Conservation (phyloP, 1,140 invertebrate genomes). For the Rhyacophila brunnea region DNA sequence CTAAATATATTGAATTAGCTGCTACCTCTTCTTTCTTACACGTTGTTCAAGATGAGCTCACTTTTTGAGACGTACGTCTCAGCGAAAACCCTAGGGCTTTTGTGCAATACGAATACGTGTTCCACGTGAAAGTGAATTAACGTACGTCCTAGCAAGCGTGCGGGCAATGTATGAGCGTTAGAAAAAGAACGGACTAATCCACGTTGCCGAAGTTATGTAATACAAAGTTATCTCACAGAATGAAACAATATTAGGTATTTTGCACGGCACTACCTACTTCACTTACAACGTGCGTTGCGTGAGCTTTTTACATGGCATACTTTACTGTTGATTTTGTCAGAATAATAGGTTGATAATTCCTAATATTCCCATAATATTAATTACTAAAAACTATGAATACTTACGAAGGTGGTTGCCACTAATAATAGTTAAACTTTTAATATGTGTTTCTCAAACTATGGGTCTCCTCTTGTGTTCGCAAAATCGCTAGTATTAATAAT, state of each 20-base stretch:
- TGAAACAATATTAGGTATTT: slow-evolving; percentile 15
- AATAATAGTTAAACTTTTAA: too few species aligned
- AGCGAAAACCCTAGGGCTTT: slow-evolving; percentile 21
- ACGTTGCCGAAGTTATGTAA: slow-evolving; percentile 20
- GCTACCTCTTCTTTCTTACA: slow-evolving; percentile 18
- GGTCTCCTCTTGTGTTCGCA: too few species aligned
- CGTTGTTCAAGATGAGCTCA: slow-evolving; percentile 22
- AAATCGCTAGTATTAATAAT: too few species aligned
- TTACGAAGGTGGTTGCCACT: too few species aligned
- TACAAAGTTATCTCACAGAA: slow-evolving; percentile 17
- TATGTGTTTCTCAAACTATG: too few species aligned
- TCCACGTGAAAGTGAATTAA: slow-evolving; percentile 12
- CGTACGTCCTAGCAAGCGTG: slow-evolving; percentile 10
- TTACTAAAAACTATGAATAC: too few species aligned
- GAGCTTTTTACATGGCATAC: slow-evolving; percentile 4
- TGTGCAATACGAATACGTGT: slow-evolving; percentile 1
- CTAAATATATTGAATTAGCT: slow-evolving; percentile 34
- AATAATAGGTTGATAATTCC: too few species aligned
- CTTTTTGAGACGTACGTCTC: slow-evolving; percentile 27
- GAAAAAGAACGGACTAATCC: slow-evolving; percentile 10
- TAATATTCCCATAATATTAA: too few species aligned
- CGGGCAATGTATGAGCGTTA: background rate
- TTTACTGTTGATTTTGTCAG: too few species aligned
- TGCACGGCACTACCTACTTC: background rate
- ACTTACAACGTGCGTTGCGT: background rate